Conservation (phyloP, 1,140 invertebrate species). For the Oreohelix idahoensis region DNA sequence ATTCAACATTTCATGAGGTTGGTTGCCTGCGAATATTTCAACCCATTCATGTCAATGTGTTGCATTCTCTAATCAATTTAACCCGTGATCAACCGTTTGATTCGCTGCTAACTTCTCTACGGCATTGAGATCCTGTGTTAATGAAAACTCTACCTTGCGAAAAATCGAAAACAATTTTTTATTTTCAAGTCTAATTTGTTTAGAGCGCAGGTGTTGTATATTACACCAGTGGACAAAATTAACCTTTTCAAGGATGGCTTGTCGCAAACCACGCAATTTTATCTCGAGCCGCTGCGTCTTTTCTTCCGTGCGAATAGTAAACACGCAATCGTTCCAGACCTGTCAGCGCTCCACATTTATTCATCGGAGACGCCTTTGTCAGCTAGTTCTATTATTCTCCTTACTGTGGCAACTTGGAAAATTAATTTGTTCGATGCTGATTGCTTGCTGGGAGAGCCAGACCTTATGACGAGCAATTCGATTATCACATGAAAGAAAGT, state of each 20-base stretch:
- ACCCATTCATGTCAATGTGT: too few species aligned
- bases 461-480: not conserved
- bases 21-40: too few species aligned
- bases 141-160: not conserved
- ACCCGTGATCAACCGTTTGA: not conserved
- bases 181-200: not conserved
- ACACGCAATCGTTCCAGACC: not conserved
- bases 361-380: not conserved
- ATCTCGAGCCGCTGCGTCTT: not conserved
- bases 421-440: not conserved
- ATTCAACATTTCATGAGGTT: too few species aligned
- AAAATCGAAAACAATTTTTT: not conserved
- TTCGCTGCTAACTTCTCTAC: not conserved
- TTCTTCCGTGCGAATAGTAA: not conserved
- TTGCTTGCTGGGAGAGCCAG: not conserved
- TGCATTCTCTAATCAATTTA: not conserved
- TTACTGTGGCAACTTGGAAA: not conserved
- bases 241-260: not conserved
- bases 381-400: not conserved
- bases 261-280: not conserved
- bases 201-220: not conserved
- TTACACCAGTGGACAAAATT: not conserved
- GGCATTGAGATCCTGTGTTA: not conserved
- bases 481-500: constrained; percentile 7
- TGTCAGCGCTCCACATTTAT: not conserved